Evolutionary conservation across 2,888 invertebrate genomes (phyloP), one percentile per base, ranked within the genome.

Genomic region (Macrosiphum euphorbiae): DNA sequence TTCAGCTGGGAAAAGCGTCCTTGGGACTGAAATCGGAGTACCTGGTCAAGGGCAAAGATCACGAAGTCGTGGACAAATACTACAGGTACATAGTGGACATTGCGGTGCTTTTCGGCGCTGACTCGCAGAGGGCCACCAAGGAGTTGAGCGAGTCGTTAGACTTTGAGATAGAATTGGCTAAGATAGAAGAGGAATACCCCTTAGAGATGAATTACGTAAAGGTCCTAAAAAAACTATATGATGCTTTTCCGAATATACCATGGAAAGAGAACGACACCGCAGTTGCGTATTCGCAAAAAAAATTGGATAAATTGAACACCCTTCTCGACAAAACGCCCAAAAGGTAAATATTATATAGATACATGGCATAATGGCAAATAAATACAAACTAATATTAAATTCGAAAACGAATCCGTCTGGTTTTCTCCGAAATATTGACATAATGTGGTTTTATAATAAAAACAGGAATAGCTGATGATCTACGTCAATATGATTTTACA

Each of bases 161-260:
- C 94, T 99, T 99, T 95, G 99, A 99, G 96, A 98, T 98, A 95
- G 96, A 97, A 95, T 96, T 99, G 94, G 99, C 99, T 67, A 98
- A 99, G 98, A 98, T 98, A 95, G 99, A 99, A 95, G 98, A 99
- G 96, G n/a, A n/a, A n/a, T n/a, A n/a, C n/a, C n/a, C n/a, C n/a
- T n/a, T n/a, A n/a, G n/a, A n/a, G n/a, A n/a, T n/a, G n/a, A n/a
- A n/a, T n/a, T n/a, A n/a, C n/a, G n/a, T n/a, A n/a, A n/a, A n/a
- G n/a, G n/a, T n/a, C n/a, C 96, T 96, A 2, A 97, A 99, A 2
- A 97, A 99, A 95, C 96, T 99, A 85, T 97, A 98, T 95, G 95
- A 96, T 87, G 97, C 97, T 95, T 98, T 97, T 96, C 97, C 97
- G 0, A 97, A 97, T 95, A 97, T 98, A 91, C 97, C 97, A 4